Evolutionary conservation across 2,888 invertebrate genomes (phyloP).

Genomic region (Leptothorax acervorum): DNA sequence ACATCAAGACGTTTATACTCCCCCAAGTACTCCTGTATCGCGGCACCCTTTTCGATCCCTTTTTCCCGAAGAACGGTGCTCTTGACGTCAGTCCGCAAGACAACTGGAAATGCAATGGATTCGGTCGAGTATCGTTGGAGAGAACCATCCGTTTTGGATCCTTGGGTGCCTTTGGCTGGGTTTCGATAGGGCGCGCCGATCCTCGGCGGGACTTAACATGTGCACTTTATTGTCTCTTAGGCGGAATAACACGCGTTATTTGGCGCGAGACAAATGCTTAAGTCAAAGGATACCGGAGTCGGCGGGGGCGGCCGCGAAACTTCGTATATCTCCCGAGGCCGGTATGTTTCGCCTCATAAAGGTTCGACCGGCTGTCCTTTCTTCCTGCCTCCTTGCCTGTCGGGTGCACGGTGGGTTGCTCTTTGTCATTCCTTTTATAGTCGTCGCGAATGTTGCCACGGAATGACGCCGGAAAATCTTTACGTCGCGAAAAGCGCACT

Average conservation of each 20-base stretch:
- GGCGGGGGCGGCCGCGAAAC: slow-evolving; percentile 55
- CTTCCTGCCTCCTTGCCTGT: slow-evolving; percentile 33
- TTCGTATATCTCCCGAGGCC: slow-evolving; percentile 57
- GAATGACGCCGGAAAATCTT: slow-evolving; percentile 15
- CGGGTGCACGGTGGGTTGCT: slow-evolving; percentile 17
- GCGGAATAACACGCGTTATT: slow-evolving; percentile 81
- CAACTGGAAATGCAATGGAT: slow-evolving; percentile 71
- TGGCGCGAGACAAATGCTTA: slow-evolving; percentile 79
- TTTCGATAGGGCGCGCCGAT: slow-evolving; percentile 38
- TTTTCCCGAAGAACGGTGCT: slow-evolving; percentile 26
- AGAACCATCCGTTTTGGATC: slow-evolving; percentile 63
- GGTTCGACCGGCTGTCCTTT: slow-evolving; percentile 26
- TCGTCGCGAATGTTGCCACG: slow-evolving; percentile 25
- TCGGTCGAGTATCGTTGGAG: slow-evolving; percentile 65
- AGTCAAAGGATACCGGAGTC: slow-evolving; percentile 67
- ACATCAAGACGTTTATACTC: slow-evolving; percentile 71
- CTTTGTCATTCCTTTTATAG: slow-evolving; percentile 38
- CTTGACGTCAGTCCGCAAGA: slow-evolving; percentile 69
- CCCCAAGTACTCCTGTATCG: slow-evolving; percentile 47
- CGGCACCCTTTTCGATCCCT: slow-evolving; percentile 20
- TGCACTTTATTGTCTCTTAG: slow-evolving; percentile 81
- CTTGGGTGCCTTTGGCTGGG: slow-evolving; percentile 41
- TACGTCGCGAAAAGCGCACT: neutral
- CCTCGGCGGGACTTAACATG: slow-evolving; percentile 76
- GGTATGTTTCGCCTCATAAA: slow-evolving; percentile 68